Base-by-base conservation (phyloP, 2,888 invertebrate species). In the Microplitis manilae region DNA sequence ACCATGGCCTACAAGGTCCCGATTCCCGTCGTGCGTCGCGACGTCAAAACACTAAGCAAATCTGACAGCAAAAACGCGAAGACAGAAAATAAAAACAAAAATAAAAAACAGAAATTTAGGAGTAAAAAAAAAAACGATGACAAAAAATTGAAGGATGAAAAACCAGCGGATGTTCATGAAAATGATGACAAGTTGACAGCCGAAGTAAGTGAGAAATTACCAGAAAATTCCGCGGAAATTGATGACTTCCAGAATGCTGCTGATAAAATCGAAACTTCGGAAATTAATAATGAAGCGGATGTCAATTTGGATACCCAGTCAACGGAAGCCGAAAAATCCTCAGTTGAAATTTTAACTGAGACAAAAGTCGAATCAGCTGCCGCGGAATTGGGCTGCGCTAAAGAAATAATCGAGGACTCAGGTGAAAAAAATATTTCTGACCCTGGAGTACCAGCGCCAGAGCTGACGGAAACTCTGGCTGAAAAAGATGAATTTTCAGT, bases 1-100 rank as follows among this genome's bases (percentile, higher is more conserved):
- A 89, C 90, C 9, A 90, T 88, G 89, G 83, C 89, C 7, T 90
- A 89, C 71, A 90, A 90, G 84, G 89, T 90, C 80, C 90, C 90
- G 70, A 90, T 90, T 67, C 88, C 89, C 5, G 90, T 89, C 41
- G 84, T 89, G 75, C 87, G 87, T 68, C 87, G 88, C 71, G 89
- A 88, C 75, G 65, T 72, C 6, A 72, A 77, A 59, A 65, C 39
- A 2, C 59, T 6, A 5, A 13, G 50, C 65, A 40, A 50, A 30
- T 17, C 40, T 39, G 79, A 80, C 13, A 77, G 59, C 64, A 81
- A 82, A 40, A 75, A 67, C 64, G 4, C 30, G 30, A 30, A 4
- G 30, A 30, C 30, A 30, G 41, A 76, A 38, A 77, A 70, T 61
- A 30, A 60, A 61, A 77, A 70, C 59, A 30, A 60, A 61, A 77